These are phyloP conservation scores for Adelges cooleyi DNA, from an alignment of 1,140 invertebrate species.

Conservation along the genomic window DNA sequence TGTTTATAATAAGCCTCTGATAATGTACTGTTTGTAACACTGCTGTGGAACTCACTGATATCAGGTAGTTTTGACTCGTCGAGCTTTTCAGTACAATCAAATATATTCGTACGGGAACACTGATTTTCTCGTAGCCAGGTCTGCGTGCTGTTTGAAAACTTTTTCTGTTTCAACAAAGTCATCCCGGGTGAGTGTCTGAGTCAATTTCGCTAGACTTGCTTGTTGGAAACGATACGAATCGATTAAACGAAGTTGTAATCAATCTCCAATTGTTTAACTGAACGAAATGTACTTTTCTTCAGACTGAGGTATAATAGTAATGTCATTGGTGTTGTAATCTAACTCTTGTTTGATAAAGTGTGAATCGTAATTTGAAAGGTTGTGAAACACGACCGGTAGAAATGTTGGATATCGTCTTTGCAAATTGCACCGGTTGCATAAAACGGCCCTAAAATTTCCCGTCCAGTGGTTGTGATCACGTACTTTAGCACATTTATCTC, in stretches of 20 bases:
- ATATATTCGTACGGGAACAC: not conserved
- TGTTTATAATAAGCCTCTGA: not conserved
- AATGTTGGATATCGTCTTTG: not conserved
- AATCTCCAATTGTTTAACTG: not conserved
- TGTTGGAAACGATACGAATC: slow-evolving; percentile 33
- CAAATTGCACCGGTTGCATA: too few relatives aligned
- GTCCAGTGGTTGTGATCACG: not conserved
- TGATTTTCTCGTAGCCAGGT: too few relatives aligned
- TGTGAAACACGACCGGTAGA: not conserved
- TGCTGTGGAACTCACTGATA: not conserved
- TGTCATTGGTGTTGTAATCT: not conserved
- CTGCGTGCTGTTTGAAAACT: not conserved
- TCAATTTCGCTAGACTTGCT: not conserved
- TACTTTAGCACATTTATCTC: not conserved
- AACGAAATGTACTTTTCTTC: not conserved
- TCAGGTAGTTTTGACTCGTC: not conserved
- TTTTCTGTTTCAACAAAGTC: not conserved
- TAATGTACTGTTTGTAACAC: not conserved
- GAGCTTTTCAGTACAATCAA: not conserved
- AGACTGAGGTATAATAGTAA: not conserved
- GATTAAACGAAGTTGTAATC: slow-evolving; percentile 30
- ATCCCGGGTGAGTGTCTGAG: not conserved
- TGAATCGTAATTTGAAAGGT: too few relatives aligned
- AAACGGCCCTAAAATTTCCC: not conserved
- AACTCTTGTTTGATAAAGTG: not conserved